phyloP scores from a whole-genome alignment of 2,113 vertebrate genomes.

The Rhea pennata region DNA sequence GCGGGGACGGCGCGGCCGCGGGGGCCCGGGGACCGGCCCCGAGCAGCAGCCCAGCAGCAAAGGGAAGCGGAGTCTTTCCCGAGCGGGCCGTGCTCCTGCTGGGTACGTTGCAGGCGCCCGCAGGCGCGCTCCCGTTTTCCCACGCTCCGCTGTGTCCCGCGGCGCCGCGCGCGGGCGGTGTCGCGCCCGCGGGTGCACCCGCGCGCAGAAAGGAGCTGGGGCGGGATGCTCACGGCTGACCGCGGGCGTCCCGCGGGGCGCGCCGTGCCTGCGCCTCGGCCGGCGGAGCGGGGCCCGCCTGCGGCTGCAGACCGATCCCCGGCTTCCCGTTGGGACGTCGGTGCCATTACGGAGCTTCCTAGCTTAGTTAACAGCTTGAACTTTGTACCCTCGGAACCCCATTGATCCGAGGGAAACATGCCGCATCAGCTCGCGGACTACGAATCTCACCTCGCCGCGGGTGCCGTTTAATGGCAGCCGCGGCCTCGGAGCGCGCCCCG shows the following conservation, averaged over 20 bases:
- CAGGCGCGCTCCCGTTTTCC: too few relatives aligned
- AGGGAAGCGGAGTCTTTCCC: background rate
- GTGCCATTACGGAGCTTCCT: background rate
- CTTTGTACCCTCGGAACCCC: background rate
- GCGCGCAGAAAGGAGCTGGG: too few relatives aligned
- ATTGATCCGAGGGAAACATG: background rate
- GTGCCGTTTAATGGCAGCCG: background rate
- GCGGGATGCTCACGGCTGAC: too few relatives aligned
- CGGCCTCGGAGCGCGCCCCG: accelerated
- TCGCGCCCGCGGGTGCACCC: too few relatives aligned
- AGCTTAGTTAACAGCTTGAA: background rate
- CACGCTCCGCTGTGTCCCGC: too few relatives aligned
- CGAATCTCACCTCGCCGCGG: background rate
- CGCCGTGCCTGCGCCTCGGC: background rate
- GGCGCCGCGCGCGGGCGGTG: too few relatives aligned
- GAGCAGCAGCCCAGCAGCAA: background rate
- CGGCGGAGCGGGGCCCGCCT: accelerated
- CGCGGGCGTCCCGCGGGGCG: background rate
- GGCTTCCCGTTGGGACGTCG: background rate
- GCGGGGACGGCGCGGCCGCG: too few relatives aligned
- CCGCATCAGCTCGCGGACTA: background rate
- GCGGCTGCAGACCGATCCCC: background rate
- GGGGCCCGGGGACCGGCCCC: too few relatives aligned
- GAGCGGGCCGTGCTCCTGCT: background rate
- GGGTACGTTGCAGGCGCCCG: too few relatives aligned